Conservation (phyloP, 2,113 vertebrate species). For the Rhipidura dahli region DNA sequence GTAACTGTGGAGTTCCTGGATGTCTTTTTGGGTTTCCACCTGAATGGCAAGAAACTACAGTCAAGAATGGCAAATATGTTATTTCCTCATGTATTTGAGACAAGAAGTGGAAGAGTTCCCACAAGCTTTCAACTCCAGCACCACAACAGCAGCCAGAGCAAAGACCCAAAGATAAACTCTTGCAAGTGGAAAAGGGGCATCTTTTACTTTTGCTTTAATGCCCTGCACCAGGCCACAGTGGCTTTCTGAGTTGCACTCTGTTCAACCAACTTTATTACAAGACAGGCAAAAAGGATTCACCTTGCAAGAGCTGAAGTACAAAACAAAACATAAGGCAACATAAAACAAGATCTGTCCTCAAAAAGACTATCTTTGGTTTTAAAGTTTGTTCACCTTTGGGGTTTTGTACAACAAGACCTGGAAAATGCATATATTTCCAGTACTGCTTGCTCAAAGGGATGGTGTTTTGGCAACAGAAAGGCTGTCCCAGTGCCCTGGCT, state of each 20-base stretch:
- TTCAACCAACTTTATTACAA: not conserved
- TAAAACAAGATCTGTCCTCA: not conserved
- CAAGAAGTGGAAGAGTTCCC: not conserved
- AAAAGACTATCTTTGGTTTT: not conserved
- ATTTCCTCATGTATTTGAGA: not conserved
- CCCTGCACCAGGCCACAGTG: not conserved
- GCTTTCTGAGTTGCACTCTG: rapidly evolving
- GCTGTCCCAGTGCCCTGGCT: not conserved
- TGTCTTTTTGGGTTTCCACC: not conserved
- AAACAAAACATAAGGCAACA: not conserved
- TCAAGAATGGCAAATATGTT: too few relatives aligned
- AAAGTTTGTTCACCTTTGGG: not conserved
- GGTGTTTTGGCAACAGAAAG: not conserved
- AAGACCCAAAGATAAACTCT: not conserved
- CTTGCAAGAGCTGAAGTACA: not conserved
- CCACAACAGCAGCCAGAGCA: not conserved
- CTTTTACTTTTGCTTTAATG: not conserved
- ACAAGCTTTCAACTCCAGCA: not conserved
- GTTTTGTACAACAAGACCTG: not conserved
- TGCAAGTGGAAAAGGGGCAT: not conserved
- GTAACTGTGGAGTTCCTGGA: not conserved
- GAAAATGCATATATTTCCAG: not conserved
- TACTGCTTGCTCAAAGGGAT: not conserved
- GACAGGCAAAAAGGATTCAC: not conserved
- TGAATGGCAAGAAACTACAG: not conserved